phyloP scores from a whole-genome alignment of 2,797 vertebrate genomes.

The Microcaecilia unicolor region DNA sequence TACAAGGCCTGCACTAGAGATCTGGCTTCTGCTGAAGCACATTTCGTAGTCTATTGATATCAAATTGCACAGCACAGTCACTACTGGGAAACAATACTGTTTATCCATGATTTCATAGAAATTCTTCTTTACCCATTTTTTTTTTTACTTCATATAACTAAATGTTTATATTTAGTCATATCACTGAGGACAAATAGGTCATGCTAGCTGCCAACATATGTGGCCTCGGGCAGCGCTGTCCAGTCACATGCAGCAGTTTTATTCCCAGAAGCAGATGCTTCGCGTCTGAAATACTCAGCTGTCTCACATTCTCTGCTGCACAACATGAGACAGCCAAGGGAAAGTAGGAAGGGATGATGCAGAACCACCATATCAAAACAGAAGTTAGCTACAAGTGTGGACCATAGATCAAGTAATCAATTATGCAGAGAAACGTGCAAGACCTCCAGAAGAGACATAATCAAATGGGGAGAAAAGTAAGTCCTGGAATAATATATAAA shows the following conservation, averaged over 20 bases:
- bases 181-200: constrained; percentile 26
- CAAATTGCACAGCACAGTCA: too few species aligned
- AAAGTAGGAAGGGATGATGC: constrained; percentile 1
- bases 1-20: too few species aligned
- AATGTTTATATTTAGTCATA: constrained; percentile 1
- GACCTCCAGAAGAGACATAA: too few species aligned
- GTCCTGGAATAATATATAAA: too few species aligned
- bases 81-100: background rate
- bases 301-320: constrained; percentile 22
- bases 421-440: too few species aligned
- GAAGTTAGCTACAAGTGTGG: background rate
- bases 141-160: background rate
- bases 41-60: too few species aligned
- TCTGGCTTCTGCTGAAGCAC: too few species aligned
- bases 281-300: constrained; percentile 42
- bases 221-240: constrained; percentile 16
- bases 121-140: too few species aligned
- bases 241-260: constrained; percentile 28
- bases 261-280: constrained; percentile 40
- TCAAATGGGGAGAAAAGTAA: too few species aligned
- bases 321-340: constrained; percentile 18
- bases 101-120: background rate
- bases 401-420: constrained; percentile 1
- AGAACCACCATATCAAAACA: background rate
- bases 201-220: constrained; percentile 22